Evolutionary conservation across 1,140 invertebrate species (phyloP).

Genomic region (Caenorhabditis inopinata): DNA sequence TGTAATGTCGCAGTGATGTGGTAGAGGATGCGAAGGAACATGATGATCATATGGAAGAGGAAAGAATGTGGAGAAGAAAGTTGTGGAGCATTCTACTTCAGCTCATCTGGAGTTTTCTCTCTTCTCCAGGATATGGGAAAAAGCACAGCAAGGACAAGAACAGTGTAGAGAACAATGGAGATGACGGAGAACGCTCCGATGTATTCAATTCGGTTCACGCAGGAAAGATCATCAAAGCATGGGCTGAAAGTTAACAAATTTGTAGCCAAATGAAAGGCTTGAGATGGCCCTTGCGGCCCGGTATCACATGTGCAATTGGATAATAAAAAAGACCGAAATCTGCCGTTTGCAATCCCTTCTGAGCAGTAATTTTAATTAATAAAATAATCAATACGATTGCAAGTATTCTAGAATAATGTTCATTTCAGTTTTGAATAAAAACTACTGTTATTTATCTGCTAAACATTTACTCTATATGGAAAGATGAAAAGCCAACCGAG

Average conservation of each 20-base stretch:
- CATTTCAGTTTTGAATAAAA: no score
- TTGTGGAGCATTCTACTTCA: conserved; percentile 17
- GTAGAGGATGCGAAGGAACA: background rate
- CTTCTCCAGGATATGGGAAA: conserved; percentile 42
- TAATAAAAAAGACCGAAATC: no score
- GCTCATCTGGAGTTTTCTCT: conserved; percentile 44
- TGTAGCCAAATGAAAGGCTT: no score
- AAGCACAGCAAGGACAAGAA: conserved; percentile 24
- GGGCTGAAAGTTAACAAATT: background rate
- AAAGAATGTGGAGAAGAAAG: background rate
- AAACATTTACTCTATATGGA: no score
- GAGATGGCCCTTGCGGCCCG: no score
- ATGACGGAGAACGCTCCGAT: conserved; percentile 45
- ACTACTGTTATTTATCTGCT: no score
- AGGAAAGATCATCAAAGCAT: conserved; percentile 31
- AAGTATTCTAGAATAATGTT: no score
- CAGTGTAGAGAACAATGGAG: conserved; percentile 37
- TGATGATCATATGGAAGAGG: conserved; percentile 1
- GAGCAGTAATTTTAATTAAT: no score
- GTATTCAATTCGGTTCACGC: conserved; percentile 24
- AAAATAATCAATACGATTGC: no score
- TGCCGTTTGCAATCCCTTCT: background rate
- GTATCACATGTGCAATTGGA: no score
- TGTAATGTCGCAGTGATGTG: background rate
- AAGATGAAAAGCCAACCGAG: no score